Base-by-base conservation (phyloP, 2,888 invertebrate genomes). In the Crioceris asparagi region DNA sequence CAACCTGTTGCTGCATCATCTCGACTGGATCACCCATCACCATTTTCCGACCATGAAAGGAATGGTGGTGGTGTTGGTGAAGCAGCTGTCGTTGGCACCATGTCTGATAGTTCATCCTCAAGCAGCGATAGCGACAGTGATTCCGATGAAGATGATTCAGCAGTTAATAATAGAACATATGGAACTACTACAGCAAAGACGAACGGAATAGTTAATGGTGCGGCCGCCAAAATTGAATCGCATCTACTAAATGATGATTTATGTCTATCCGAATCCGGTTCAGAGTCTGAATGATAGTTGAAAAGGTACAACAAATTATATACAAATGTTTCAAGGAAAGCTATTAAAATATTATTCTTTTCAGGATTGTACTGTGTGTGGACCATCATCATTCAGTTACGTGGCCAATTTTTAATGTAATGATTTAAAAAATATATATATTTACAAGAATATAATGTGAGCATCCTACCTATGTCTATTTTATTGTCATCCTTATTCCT, bases 231-330 rank as follows among this genome's bases (percentile, higher is more conserved):
- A 19, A 39, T 44, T 8, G 44, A 38, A 18, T 70, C 73, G 53
- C 77, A 80, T 65, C 69, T 83, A 43, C 71, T 88, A 52, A 83
- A 79, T 57, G 84, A 85, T 58, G 88, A 90, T 66, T 73, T 90
- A 55, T 83, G 85, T 69, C 72, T 90, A 55, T 88, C 87, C 34
- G 85, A 85, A 68, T 83, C 85, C 25, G 86, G 83, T 57, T 83
- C 84, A 54, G 55, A 56, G 39, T 56, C 27, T 15, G 27, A 27
- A 14, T 27, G 15, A 27, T 11, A 15, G 8, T 5, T 6, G 27
- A 12, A 27, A 27, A 8, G 27, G n/a, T n/a, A n/a, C n/a, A n/a
- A n/a, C n/a, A n/a, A n/a, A n/a, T n/a, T n/a, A n/a, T n/a, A n/a
- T n/a, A n/a, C n/a, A n/a, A n/a, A n/a, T n/a, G n/a, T n/a, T n/a